Base-by-base conservation (phyloP, 1,140 invertebrate genomes). In the Sitobion miscanthi region DNA sequence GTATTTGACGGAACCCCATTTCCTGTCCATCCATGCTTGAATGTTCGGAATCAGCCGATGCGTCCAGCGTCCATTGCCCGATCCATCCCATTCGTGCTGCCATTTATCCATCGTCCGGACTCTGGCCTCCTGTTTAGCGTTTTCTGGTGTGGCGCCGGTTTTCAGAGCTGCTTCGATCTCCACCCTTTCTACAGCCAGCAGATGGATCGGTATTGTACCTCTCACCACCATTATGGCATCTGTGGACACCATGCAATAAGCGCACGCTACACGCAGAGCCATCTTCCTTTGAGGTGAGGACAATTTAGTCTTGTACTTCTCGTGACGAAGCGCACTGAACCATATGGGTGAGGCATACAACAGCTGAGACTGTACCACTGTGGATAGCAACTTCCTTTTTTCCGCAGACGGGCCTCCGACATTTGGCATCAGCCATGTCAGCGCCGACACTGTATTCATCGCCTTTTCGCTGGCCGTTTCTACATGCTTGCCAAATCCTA, bases 41-140 rank as follows among this genome's bases (percentile, higher is more conserved):
- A 93, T 35, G 17, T 93, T 38, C 17, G 86, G 86, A 4, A 94
- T 94, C 1, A 94, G 47, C 11, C 47, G 23, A 20, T 38, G 38
- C 14, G 89, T 94, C 93, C 93, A 91, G 1, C 87, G 47, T 21
- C 86, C 86, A 49, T 25, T 87, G 2, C 0, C 21, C 2, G 86
- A 30, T 30, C 8, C 47, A 17, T n/a, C 23, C 86, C 86, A 87
- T 49, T 87, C 6, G 11, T 35, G 2, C 17, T 87, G 86, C 86
- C 86, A 87, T 17, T 25, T 52, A 6, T 1, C 47, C 8, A 49
- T 49, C 21, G 45, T 14, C 23, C 30, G 23, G 23, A 2, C 8
- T 49, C 86, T 87, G 23, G 47, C 45, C 45, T 49, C 86, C 14
- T n/a, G 86, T n/a, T 87, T 87, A 6, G 86, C 77, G 2, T 1